phyloP scores from a whole-genome alignment of 2,797 vertebrate genomes.

The Sebastes taczanowskii region DNA sequence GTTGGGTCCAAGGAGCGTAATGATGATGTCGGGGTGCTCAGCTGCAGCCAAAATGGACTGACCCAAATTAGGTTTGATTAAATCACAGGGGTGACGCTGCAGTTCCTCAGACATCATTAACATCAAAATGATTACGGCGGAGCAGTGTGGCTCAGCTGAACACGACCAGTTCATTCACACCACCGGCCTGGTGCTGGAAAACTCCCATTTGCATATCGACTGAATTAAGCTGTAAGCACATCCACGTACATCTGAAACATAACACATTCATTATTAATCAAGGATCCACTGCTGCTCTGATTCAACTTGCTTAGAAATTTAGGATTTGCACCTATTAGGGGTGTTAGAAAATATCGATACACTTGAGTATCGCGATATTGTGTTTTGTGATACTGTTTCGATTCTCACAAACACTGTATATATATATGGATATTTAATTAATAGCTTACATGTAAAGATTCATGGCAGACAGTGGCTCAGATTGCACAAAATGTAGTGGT shows the following conservation, averaged over 20 bases:
- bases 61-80: slow-evolving; percentile 81
- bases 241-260: slow-evolving; percentile 21
- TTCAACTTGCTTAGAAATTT: background rate
- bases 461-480: too few species aligned
- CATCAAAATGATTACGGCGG: slow-evolving; percentile 73
- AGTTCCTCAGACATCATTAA: slow-evolving; percentile 75
- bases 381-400: too few species aligned
- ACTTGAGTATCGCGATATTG: too few species aligned
- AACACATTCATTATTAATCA: background rate
- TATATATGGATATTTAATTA: too few species aligned
- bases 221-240: slow-evolving; percentile 23
- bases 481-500: too few species aligned
- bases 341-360: too few species aligned
- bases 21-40: slow-evolving; percentile 76
- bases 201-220: slow-evolving; percentile 39
- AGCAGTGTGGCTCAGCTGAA: slow-evolving; percentile 59
- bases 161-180: slow-evolving; percentile 18
- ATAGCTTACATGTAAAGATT: too few species aligned
- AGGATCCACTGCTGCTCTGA: background rate
- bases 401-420: too few species aligned
- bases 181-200: slow-evolving; percentile 17
- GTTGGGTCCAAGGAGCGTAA: slow-evolving; percentile 65
- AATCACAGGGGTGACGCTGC: slow-evolving; percentile 74
- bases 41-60: slow-evolving; percentile 75
- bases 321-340: background rate